Evolutionary conservation across 2,797 vertebrate genomes (phyloP).

Genomic region (Sphenodon punctatus): DNA sequence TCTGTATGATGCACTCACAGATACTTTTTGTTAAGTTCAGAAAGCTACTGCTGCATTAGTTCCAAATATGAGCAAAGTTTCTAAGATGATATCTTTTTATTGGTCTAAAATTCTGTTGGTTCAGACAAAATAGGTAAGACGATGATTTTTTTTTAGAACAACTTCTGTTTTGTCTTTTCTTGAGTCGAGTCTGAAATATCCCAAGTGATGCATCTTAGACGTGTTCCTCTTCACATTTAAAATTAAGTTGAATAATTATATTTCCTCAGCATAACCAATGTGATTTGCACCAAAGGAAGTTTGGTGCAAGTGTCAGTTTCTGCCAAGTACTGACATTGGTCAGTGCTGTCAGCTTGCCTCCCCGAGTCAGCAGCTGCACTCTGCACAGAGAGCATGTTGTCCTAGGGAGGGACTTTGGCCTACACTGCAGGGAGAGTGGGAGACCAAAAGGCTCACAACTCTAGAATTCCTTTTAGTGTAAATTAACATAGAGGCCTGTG

Average conservation of each 20-base stretch:
- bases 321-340: background rate
- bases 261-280: background rate
- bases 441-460: background rate
- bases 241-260: background rate
- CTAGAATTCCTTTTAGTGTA: background rate
- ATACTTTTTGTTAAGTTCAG: no score
- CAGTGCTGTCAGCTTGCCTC: background rate
- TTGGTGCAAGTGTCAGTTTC: background rate
- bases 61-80: no score
- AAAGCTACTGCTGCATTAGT: no score
- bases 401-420: background rate
- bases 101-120: no score
- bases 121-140: no score
- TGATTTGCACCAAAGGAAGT: background rate
- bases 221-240: background rate
- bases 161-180: no score
- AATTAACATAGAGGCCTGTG: no score
- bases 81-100: no score
- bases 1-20: background rate
- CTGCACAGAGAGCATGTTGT: background rate
- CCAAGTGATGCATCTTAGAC: background rate
- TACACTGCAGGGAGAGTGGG: no score
- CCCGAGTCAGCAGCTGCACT: background rate
- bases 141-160: no score
- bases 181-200: background rate